Evolutionary conservation across 2,113 vertebrate species (phyloP).

Genomic region (Tor tambroides): DNA sequence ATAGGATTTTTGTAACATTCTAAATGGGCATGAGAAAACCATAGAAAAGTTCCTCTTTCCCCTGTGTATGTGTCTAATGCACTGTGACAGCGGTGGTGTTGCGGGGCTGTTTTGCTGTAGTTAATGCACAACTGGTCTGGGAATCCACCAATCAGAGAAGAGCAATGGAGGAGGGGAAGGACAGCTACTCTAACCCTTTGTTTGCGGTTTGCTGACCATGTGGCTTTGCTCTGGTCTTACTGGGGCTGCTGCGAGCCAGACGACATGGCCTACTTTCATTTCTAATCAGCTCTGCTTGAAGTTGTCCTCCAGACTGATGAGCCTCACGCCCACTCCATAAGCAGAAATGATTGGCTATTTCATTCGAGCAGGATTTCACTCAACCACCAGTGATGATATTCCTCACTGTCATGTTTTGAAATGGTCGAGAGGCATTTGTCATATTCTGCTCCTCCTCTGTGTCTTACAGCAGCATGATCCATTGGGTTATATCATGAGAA

Average conservation of each 20-base stretch:
- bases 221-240: conserved; percentile 67
- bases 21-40: background rate
- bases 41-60: background rate
- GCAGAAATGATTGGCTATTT: conserved; percentile 26
- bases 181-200: conserved; percentile 64
- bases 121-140: conserved; percentile 66
- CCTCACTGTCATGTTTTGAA: conserved; percentile 33
- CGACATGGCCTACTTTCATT: conserved; percentile 73
- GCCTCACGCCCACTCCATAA: conserved; percentile 1
- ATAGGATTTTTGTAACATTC: background rate
- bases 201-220: conserved; percentile 67
- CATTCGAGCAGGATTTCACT: background rate
- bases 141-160: conserved; percentile 65
- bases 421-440: conserved; percentile 17
- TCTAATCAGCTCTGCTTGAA: conserved; percentile 72
- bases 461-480: background rate
- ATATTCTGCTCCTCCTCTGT: background rate
- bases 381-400: conserved; percentile 29
- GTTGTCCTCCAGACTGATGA: conserved; percentile 62
- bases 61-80: conserved; percentile 63
- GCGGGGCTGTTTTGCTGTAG: conserved; percentile 68
- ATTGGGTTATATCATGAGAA: background rate
- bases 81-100: conserved; percentile 70
- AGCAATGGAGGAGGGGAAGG: conserved; percentile 48
- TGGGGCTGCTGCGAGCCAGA: conserved; percentile 61